Evolutionary conservation across 1,140 invertebrate genomes (phyloP).

Genomic region (Grapholita molesta): DNA sequence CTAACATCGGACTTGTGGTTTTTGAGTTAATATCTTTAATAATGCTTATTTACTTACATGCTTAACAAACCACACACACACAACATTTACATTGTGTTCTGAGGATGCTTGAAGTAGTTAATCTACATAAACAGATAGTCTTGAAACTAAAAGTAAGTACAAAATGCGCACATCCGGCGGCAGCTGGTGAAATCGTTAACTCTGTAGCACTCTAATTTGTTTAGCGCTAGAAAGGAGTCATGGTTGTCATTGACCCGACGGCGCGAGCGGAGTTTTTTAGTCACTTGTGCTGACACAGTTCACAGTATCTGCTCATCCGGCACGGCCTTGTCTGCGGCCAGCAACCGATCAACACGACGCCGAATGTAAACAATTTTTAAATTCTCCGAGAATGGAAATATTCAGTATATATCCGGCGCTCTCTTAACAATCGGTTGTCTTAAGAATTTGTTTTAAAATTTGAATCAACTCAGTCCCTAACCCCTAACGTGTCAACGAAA

Average conservation of each 20-base stretch:
- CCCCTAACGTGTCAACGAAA: no score
- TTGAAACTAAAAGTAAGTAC: background rate
- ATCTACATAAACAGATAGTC: no score
- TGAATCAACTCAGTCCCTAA: background rate
- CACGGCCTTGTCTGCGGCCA: constrained; percentile 47
- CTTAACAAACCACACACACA: no score
- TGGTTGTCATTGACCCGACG: constrained; percentile 65
- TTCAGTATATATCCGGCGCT: background rate
- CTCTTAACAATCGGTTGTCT: background rate
- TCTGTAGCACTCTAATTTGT: constrained; percentile 16
- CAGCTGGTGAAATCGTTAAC: background rate
- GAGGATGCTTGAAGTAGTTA: no score
- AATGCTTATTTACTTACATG: no score
- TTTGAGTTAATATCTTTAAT: no score
- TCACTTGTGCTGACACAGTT: constrained; percentile 61
- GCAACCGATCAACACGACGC: constrained; percentile 2
- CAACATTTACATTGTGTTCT: no score
- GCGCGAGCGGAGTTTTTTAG: constrained; percentile 51
- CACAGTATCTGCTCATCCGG: constrained; percentile 64
- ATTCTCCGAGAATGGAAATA: background rate
- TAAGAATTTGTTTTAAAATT: background rate
- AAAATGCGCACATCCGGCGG: background rate
- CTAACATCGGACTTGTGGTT: no score
- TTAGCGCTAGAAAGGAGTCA: constrained; percentile 33
- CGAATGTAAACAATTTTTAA: background rate